Evolutionary conservation across 2,113 vertebrate genomes (phyloP).

Genomic region (Grantiella picta): DNA sequence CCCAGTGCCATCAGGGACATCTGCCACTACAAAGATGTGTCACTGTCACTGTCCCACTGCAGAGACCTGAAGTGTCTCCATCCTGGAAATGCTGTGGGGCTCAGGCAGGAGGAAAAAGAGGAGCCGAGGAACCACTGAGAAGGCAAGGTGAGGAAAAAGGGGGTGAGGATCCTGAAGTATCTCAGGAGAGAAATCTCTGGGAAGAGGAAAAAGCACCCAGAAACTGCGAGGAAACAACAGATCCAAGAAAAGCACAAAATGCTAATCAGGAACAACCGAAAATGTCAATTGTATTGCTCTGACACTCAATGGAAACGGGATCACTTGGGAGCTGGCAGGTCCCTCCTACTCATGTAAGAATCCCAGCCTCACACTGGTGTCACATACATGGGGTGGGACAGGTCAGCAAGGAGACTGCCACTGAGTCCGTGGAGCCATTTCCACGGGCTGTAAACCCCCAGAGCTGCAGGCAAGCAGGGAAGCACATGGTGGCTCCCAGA

Average conservation of each 20-base stretch:
- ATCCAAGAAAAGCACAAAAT: not conserved
- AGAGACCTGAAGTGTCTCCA: not conserved
- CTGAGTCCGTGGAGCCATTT: not conserved
- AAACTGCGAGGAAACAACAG: not conserved
- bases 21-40: not conserved
- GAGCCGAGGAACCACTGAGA: not conserved
- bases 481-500: slow-evolving; percentile 10
- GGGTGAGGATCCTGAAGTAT: not conserved
- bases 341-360: not conserved
- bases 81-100: not conserved
- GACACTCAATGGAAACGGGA: not conserved
- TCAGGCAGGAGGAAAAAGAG: not conserved
- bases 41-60: not conserved
- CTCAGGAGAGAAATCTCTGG: not conserved
- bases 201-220: not conserved
- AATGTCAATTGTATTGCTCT: rapidly evolving
- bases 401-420: not conserved
- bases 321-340: not conserved
- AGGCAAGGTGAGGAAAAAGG: not conserved
- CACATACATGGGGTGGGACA: not conserved
- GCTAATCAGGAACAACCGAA: not conserved
- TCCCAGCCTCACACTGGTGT: not conserved
- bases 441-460: not conserved
- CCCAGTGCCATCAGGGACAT: not conserved
- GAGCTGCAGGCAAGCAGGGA: not conserved